These are phyloP conservation scores for Phainopepla nitens DNA, from an alignment of 2,113 vertebrate genomes.

Conservation along the genomic window DNA sequence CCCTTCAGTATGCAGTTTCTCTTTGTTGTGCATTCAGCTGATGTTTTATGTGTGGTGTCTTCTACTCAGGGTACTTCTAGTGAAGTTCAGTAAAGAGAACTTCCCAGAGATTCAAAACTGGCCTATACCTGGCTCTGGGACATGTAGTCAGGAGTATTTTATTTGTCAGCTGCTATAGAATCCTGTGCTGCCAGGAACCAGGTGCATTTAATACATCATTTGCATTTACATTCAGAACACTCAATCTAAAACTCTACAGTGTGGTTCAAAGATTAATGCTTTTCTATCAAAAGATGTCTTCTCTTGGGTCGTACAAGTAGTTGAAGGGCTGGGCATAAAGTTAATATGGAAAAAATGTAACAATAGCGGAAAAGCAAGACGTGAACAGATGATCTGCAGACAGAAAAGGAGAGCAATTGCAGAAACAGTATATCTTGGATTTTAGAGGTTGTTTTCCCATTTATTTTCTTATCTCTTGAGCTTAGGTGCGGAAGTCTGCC, in stretches of 20 bases:
- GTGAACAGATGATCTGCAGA: neutral
- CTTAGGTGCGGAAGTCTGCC: neutral
- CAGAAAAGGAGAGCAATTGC: neutral
- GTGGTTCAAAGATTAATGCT: neutral
- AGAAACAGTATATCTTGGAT: neutral
- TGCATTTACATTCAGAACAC: neutral
- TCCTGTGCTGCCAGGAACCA: neutral
- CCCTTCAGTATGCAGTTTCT: neutral
- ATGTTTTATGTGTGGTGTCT: neutral
- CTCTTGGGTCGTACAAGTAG: neutral
- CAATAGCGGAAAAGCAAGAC: neutral
- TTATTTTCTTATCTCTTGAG: neutral
- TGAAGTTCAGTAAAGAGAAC: neutral
- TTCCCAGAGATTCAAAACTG: neutral
- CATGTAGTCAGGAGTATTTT: neutral
- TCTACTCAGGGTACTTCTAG: neutral
- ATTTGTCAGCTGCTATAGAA: neutral
- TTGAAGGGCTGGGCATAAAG: neutral
- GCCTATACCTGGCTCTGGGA: neutral
- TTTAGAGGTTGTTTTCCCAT: neutral
- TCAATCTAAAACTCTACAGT: neutral
- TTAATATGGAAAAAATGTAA: neutral
- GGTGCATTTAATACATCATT: fast-evolving
- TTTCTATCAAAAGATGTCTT: neutral
- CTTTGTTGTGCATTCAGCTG: neutral